phyloP scores from a whole-genome alignment of 2,888 invertebrate genomes.

The Ochropleura leucogaster region DNA sequence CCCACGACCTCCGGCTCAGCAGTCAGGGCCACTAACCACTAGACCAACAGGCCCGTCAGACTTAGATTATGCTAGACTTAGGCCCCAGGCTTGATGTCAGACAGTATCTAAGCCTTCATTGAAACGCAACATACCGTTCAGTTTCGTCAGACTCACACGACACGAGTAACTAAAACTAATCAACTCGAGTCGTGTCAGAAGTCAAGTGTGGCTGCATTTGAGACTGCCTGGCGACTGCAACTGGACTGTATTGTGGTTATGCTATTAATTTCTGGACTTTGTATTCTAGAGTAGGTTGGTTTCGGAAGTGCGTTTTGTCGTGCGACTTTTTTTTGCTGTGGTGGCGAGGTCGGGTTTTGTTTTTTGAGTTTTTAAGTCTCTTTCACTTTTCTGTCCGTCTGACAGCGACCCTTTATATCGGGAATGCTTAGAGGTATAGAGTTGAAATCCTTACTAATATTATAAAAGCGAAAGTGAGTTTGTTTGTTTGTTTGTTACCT shows the following conservation, averaged over 20 bases:
- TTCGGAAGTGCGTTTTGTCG: background rate
- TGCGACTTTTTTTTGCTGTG: background rate
- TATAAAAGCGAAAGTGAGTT: too few relatives aligned
- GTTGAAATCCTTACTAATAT: too few relatives aligned
- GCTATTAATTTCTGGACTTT: conserved; percentile 65
- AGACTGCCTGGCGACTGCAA: conserved; percentile 69
- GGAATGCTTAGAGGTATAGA: too few relatives aligned
- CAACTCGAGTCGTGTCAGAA: conserved; percentile 49
- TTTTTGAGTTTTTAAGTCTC: too few relatives aligned
- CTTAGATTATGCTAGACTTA: too few relatives aligned
- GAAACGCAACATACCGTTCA: conserved; percentile 28
- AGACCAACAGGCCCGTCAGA: too few relatives aligned
- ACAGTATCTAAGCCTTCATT: background rate
- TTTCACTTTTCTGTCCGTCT: too few relatives aligned
- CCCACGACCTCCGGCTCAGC: too few relatives aligned
- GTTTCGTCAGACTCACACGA: conserved; percentile 46
- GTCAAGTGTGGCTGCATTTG: conserved; percentile 62
- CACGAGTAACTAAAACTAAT: conserved; percentile 26
- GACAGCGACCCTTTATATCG: too few relatives aligned
- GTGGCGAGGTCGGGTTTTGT: background rate
- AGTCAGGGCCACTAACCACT: too few relatives aligned
- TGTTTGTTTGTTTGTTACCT: too few relatives aligned
- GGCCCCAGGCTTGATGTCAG: too few relatives aligned
- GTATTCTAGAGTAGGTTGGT: conserved; percentile 40
- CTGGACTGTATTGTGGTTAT: conserved; percentile 28